Evolutionary conservation across 2,797 vertebrate species (phyloP), one percentile per base, ranked within the genome.

Genomic region (Bryconaethiops microstoma): DNA sequence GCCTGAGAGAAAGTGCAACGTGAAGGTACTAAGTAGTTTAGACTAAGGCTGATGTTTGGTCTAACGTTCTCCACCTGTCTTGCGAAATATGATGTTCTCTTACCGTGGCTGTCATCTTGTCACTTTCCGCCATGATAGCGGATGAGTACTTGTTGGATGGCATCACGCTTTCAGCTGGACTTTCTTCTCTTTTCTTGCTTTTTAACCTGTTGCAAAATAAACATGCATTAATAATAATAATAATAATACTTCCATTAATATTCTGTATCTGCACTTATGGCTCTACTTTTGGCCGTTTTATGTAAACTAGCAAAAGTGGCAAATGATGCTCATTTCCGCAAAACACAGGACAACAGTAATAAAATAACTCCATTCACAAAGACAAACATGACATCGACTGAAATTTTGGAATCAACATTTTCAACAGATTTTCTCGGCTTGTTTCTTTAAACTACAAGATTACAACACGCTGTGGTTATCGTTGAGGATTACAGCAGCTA

Each of bases 111-210:
- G 92, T 84, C 88, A 93, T 91, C 82, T 94, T 92, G 87, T 90
- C 91, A 87, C 89, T 91, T 85, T 92, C 92, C 79, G 89, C 92
- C 91, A 93, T 91, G 78, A 91, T 88, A 0, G 87, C 87, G 16
- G 90, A 91, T 25, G 93, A 88, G 85, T 91, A 93, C 74, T 92
- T 93, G 89, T 93, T 94, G 62, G 91, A 92, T 84, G 94, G 93
- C 93, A 93, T 93, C 23, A 29, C 87, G 63, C 87, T 89, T n/a
- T 81, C 80, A 1, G 83, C 86, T 0, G 87, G 82, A 80, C 89
- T 86, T 82, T 88, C 57, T 64, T 54, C 25, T 5, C 29, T 39
- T 35, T 65, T 19, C 59, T 80, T 74, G 14, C 74, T 60, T 55
- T 62, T 12, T 48, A 64, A 81, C 35, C 84, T 86, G 78, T 82